These are phyloP conservation scores for Thymallus thymallus DNA, from an alignment of 2,113 vertebrate species.

Conservation along the genomic window DNA sequence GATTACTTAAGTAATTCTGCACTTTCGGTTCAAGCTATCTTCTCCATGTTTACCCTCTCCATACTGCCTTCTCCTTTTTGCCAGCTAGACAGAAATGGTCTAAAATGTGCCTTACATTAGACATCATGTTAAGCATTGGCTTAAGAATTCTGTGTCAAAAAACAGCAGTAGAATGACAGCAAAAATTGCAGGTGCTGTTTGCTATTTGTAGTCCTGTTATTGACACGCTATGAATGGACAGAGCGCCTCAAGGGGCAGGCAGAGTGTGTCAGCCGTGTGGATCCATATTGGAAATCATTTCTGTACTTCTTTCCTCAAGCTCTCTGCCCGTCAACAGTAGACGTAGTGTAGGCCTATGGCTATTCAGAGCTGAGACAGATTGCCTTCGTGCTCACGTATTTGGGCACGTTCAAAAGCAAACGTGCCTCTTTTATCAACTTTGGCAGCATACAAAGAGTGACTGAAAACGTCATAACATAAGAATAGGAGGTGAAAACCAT, in stretches of 20 bases:
- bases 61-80: too few species aligned
- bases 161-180: constrained; percentile 1
- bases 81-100: too few species aligned
- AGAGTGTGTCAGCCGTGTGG: constrained; percentile 54
- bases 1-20: too few species aligned
- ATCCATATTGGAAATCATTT: constrained; percentile 71
- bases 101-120: too few species aligned
- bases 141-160: background rate
- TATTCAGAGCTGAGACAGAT: constrained; percentile 28
- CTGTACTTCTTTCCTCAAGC: constrained; percentile 54
- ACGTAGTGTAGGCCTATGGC: constrained; percentile 19
- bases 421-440: background rate
- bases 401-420: constrained; percentile 19
- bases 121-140: too few species aligned
- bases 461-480: background rate
- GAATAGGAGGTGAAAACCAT: background rate
- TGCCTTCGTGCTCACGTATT: constrained; percentile 16
- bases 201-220: constrained; percentile 38
- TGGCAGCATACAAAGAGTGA: too few species aligned
- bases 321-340: constrained; percentile 53
- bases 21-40: too few species aligned
- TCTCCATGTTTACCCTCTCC: too few species aligned
- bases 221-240: constrained; percentile 29
- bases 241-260: constrained; percentile 43
- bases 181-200: constrained; percentile 12